Base-by-base conservation (phyloP, 2,113 vertebrate genomes). In the Dermatemys mawii region DNA sequence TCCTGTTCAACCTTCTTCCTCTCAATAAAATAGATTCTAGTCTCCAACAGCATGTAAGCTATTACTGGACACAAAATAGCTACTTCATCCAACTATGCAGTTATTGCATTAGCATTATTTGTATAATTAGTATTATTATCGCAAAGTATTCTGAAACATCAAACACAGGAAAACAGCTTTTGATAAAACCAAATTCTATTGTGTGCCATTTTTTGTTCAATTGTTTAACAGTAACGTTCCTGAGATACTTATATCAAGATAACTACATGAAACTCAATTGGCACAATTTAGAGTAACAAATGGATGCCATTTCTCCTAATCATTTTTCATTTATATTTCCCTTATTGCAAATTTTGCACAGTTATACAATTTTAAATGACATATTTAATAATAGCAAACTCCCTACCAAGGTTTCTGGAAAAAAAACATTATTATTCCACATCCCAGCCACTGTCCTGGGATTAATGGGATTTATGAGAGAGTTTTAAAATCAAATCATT, bases 261-360 rank as follows among this genome's bases (percentile, higher is more conserved):
- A 91, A 93, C 21, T 60, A 60, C n/a, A 76, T 93, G 85, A 92
- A 96, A 95, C 11, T 87, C 70, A 88, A 81, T 41, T 79, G 29
- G 93, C 95, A 51, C 76, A 76, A 92, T 93, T 91, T 81, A 81
- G 26, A 19, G 67, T 82, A 89, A 87, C 6, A 92, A 79, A 93
- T 90, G 35, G 92, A 89, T 55, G 75, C 10, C 88, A n/a, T 93
- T 29, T 79, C 54, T 3, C 93, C 14, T 90, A 92, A 87, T 5
- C 70, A 24, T 44, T 82, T 80, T 91, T 88, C 75, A 88, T 89
- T 75, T 88, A 35, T 55, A 4, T 83, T 10, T 81, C 93, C 88
- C 54, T 49, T 89, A 67, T 41, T 81, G 51, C 90, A 91, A 76
- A 85, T 94, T 95, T 91, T 93, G 3, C 79, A 73, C 41, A 16